These are phyloP conservation scores for Lordiphosa stackelbergi DNA, from an alignment of 1,140 invertebrate genomes.

Conservation along the genomic window DNA sequence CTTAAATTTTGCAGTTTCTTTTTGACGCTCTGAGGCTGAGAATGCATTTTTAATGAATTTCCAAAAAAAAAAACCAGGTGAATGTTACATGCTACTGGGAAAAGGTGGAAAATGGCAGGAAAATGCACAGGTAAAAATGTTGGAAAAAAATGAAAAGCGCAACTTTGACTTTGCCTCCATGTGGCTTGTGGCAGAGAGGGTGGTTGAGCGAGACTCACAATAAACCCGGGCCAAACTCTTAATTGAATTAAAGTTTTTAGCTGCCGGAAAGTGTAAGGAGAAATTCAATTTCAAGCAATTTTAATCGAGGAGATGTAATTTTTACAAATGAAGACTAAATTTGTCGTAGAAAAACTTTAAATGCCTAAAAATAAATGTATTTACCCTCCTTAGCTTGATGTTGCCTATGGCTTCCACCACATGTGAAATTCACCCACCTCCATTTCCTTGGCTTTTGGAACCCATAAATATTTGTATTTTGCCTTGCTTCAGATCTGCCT, in stretches of 20 bases:
- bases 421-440: too few species aligned
- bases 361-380: too few species aligned
- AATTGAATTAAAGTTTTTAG: conserved; percentile 58
- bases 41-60: conserved; percentile 63
- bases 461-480: conserved; percentile 5
- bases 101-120: conserved; percentile 17
- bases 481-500: neutral
- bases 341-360: too few species aligned
- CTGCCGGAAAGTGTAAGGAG: conserved; percentile 4
- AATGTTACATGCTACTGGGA: conserved; percentile 38
- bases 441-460: conserved; percentile 1
- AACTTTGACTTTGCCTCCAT: conserved; percentile 40
- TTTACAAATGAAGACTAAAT: too few species aligned
- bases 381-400: too few species aligned
- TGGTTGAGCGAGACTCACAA: conserved; percentile 10
- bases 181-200: conserved; percentile 13
- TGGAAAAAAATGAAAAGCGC: conserved; percentile 43
- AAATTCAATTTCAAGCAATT: conserved; percentile 21
- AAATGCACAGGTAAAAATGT: conserved; percentile 10
- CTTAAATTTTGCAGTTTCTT: conserved; percentile 54
- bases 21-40: conserved; percentile 34
- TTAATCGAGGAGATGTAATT: neutral
- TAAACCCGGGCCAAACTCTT: conserved; percentile 40
- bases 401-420: neutral
- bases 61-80: conserved; percentile 28